phyloP scores from a whole-genome alignment of 2,888 invertebrate genomes.

The Lepidochrysops patricia region DNA sequence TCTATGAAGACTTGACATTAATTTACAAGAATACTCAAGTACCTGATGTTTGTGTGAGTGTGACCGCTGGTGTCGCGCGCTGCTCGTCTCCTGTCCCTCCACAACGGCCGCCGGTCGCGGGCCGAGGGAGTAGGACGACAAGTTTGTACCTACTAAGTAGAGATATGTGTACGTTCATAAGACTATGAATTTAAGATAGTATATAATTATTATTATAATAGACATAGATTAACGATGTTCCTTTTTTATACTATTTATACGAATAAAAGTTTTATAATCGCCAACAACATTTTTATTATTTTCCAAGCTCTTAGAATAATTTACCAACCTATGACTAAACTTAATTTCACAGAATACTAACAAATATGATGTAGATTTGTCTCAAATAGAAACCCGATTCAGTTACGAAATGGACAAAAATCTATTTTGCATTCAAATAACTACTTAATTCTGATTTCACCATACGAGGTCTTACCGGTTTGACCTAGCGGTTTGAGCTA shows the following conservation, averaged over 20 bases:
- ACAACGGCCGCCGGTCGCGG: conserved; percentile 27
- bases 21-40: conserved; percentile 65
- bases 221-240: conserved; percentile 28
- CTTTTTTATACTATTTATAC: conserved; percentile 25
- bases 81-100: conserved; percentile 30
- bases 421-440: no score
- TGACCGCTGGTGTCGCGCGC: conserved; percentile 30
- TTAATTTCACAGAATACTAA: no score
- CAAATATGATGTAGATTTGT: no score
- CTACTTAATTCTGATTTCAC: neutral
- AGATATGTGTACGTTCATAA: conserved; percentile 41
- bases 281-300: neutral
- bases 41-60: conserved; percentile 69
- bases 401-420: no score
- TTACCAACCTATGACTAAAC: no score
- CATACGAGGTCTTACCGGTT: neutral
- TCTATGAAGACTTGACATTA: conserved; percentile 47
- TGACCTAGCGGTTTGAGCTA: neutral
- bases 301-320: neutral
- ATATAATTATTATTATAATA: conserved; percentile 34
- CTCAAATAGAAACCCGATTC: no score
- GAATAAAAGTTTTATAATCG: conserved; percentile 24
- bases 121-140: conserved; percentile 50
- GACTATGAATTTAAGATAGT: conserved; percentile 42
- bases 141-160: conserved; percentile 72